Evolutionary conservation across 2,113 vertebrate genomes (phyloP), one percentile per base, ranked within the genome.

Genomic region (Gopherus evgoodei): DNA sequence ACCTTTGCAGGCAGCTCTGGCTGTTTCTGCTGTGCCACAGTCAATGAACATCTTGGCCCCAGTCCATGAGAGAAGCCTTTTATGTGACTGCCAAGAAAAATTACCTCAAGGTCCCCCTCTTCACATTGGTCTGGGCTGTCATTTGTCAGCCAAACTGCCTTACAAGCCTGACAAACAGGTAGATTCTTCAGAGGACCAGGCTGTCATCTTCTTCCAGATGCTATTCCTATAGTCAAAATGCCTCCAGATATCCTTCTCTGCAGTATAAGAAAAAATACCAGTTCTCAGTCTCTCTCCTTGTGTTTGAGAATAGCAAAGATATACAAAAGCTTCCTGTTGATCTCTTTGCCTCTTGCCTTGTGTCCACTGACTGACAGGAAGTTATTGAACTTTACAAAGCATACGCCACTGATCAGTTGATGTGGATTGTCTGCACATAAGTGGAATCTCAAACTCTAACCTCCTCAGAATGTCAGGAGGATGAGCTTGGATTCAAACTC

Each of bases 1-100:
- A 65, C 62, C 62, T 65, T 65, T 65, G 31, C 31, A 35, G 62
- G 62, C 62, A 35, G 62, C 31, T 65, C 35, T 69, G 57, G 27
- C 27, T 59, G 35, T n/a, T 69, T 69, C 65, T 69, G 6, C n/a
- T 72, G 8, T 22, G n/a, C 35, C n/a, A 76, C 0, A 0, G 35
- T 54, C 31, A 59, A 11, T 5, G 69, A 86, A 17, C 13, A 0
- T 4, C 53, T 47, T 24, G 44, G 76, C 49, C 78, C 78, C 79
- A 91, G 52, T 83, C 9, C 79, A 62, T 44, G 56, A 31, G 53
- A 90, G 86, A 87, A 94, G 29, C 16, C 52, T 92, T 78, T 27
- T 6, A 35, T 11, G 21, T 22, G 56, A 29, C 1, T 42, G 54
- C 11, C 11, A 24, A 5, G 62, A n/a, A 13, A 42, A 94, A 84